Conservation (phyloP, 1,140 invertebrate genomes). For the Brachionus koreanus region DNA sequence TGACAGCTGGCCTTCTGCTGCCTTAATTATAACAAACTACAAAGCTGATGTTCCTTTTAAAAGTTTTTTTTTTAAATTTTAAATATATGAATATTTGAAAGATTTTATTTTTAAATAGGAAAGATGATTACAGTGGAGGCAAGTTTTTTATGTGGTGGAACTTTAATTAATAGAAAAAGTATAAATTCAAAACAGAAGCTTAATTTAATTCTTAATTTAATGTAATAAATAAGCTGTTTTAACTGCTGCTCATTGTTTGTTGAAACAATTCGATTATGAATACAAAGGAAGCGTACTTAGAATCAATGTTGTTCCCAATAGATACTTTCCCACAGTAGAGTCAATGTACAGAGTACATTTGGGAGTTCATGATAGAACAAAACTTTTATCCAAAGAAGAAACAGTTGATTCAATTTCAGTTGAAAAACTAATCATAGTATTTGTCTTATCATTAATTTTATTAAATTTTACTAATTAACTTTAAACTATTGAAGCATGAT, state of each 20-base stretch:
- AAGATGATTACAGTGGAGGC: background rate
- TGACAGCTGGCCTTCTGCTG: conserved; percentile 17
- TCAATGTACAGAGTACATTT: conserved; percentile 11
- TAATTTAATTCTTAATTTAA: background rate
- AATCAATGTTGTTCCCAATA: conserved; percentile 7
- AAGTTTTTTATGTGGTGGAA: conserved; percentile 34
- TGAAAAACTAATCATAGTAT: background rate
- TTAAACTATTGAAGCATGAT: background rate
- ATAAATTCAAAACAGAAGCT: background rate
- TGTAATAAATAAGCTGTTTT: background rate
- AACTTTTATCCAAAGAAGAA: background rate
- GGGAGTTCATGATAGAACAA: conserved; percentile 31
- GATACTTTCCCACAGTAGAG: background rate
- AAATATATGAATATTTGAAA: background rate
- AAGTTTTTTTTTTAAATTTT: background rate
- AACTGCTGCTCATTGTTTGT: conserved; percentile 38
- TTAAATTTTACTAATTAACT: background rate
- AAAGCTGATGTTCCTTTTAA: conserved; percentile 4
- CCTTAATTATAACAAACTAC: background rate
- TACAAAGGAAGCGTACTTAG: background rate
- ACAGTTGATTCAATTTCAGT: background rate
- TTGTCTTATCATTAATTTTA: background rate
- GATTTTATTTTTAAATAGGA: background rate
- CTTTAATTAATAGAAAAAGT: conserved; percentile 38
- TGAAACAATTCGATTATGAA: conserved; percentile 35